These are phyloP conservation scores for Heliothis subflexa DNA, from an alignment of 1,140 invertebrate species.

Conservation along the genomic window DNA sequence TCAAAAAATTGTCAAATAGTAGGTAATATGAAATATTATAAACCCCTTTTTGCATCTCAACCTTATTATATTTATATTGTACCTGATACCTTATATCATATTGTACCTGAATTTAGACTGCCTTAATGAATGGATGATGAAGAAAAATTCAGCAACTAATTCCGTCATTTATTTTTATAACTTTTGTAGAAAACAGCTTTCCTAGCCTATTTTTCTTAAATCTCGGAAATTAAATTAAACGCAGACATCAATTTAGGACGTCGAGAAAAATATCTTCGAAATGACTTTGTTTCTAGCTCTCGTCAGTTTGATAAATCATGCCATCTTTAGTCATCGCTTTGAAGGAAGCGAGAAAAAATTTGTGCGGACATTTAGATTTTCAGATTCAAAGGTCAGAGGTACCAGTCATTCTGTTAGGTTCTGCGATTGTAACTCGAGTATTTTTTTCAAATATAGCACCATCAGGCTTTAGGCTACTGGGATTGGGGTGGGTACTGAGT, in stretches of 20 bases:
- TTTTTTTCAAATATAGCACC: slow-evolving; percentile 56
- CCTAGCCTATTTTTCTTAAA: slow-evolving; percentile 27
- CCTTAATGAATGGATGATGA: neutral
- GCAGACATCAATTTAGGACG: slow-evolving; percentile 39
- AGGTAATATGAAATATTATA: too few species aligned
- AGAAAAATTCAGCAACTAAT: slow-evolving; percentile 19
- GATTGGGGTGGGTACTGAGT: slow-evolving; percentile 29
- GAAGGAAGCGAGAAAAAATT: slow-evolving; percentile 45
- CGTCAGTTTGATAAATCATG: slow-evolving; percentile 50
- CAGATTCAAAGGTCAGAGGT: slow-evolving; percentile 54
- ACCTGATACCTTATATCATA: too few species aligned
- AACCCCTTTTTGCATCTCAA: too few species aligned
- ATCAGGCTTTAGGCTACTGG: slow-evolving; percentile 55
- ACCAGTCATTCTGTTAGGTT: slow-evolving; percentile 46
- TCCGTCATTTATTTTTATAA: slow-evolving; percentile 10
- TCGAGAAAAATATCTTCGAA: slow-evolving; percentile 41
- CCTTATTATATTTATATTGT: too few species aligned
- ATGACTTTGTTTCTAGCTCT: slow-evolving; percentile 41
- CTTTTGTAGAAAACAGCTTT: slow-evolving; percentile 19
- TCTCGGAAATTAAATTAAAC: slow-evolving; percentile 35
- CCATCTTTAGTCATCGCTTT: slow-evolving; percentile 48
- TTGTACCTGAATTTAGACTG: too few species aligned
- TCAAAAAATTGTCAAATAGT: too few species aligned
- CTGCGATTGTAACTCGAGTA: slow-evolving; percentile 53
- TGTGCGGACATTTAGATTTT: slow-evolving; percentile 33